Percentiles rank a stretch among this genome's conserved stretches.
Evolutionary conservation across 2,888 invertebrate species (phyloP).

Genomic region (Megamerina dolium): DNA sequence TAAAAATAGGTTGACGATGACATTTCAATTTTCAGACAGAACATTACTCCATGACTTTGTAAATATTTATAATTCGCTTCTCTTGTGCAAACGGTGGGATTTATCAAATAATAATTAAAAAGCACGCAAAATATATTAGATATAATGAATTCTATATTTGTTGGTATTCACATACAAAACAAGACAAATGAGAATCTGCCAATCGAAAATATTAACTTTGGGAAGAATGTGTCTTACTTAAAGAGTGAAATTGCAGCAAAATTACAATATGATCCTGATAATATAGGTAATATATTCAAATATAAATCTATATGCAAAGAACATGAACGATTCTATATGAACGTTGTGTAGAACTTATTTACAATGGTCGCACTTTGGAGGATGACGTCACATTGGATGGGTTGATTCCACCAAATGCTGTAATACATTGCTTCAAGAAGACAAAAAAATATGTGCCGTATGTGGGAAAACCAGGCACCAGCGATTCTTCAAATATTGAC

Average conservation of each 20-base stretch:
- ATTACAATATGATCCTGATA: slow-evolving; percentile 51
- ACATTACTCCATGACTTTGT: too few relatives aligned
- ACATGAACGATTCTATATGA: too few relatives aligned
- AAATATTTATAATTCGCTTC: too few relatives aligned
- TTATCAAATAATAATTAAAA: too few relatives aligned
- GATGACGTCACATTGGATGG: slow-evolving; percentile 55
- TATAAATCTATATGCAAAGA: too few relatives aligned
- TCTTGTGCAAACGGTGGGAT: too few relatives aligned
- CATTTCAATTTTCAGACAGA: too few relatives aligned
- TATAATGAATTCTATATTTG: slow-evolving; percentile 30
- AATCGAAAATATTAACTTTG: slow-evolving; percentile 55
- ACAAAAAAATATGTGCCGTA: slow-evolving; percentile 34
- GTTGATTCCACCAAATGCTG: slow-evolving; percentile 55
- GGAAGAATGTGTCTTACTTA: slow-evolving; percentile 53
- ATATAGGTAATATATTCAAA: slow-evolving; percentile 55
- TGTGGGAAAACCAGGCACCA: too few relatives aligned
- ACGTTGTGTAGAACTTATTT: slow-evolving; percentile 59
- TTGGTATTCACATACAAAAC: slow-evolving; percentile 53
- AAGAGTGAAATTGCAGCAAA: slow-evolving; percentile 52
- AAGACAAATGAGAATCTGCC: slow-evolving; percentile 53
- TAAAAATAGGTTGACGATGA: too few relatives aligned
- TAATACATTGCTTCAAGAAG: slow-evolving; percentile 53
- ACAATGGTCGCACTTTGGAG: slow-evolving; percentile 59
- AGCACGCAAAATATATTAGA: too few relatives aligned
- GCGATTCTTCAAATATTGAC: slow-evolving; percentile 29